These are phyloP conservation scores for Apeira syringaria DNA, from an alignment of 2,888 invertebrate genomes.

Conservation along the genomic window DNA sequence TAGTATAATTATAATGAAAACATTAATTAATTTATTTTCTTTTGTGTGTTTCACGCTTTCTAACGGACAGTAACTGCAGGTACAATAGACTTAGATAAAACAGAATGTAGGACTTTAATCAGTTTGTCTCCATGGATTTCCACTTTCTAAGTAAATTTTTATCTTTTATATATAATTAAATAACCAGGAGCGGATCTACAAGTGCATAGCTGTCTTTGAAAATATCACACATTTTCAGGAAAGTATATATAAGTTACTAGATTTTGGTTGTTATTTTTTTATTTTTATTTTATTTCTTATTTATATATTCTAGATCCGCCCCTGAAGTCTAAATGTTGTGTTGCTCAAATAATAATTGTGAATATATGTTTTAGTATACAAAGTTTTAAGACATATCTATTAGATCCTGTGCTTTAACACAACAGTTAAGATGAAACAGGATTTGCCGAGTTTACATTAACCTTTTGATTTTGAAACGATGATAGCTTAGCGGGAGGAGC, in stretches of 20 bases:
- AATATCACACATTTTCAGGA: background rate
- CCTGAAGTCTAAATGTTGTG: constrained; percentile 12
- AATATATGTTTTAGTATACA: background rate
- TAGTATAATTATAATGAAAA: too few relatives aligned
- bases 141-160: constrained; percentile 24
- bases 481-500: too few relatives aligned
- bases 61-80: constrained; percentile 25
- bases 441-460: too few relatives aligned
- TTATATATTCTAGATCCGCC: constrained; percentile 19
- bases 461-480: too few relatives aligned
- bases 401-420: background rate
- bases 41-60: constrained; percentile 18
- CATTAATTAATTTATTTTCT: background rate
- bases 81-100: constrained; percentile 13
- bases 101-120: constrained; percentile 20
- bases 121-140: constrained; percentile 19
- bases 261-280: too few relatives aligned
- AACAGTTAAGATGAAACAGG: background rate
- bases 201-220: background rate
- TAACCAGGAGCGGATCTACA: constrained; percentile 21
- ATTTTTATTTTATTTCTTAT: background rate
- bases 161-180: background rate
- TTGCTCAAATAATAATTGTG: background rate
- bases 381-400: background rate
- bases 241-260: too few relatives aligned